Conservation (phyloP, 2,888 invertebrate genomes). For the Ptilodon capucinus region DNA sequence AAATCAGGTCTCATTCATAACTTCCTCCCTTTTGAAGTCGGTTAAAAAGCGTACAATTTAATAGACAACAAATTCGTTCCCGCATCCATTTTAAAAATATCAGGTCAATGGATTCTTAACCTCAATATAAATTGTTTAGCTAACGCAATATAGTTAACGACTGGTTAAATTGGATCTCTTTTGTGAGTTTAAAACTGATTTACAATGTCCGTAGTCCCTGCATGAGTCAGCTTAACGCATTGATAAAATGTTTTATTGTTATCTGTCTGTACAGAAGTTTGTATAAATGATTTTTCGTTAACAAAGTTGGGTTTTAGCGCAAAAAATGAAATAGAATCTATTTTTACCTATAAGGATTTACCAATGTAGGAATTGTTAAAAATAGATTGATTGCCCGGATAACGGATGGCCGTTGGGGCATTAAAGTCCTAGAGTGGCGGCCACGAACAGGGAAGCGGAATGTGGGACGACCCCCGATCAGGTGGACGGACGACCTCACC, state of each 20-base stretch:
- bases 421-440: too few relatives aligned
- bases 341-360: too few relatives aligned
- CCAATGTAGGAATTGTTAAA: too few relatives aligned
- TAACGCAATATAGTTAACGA: constrained; percentile 47
- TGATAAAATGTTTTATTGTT: constrained; percentile 5
- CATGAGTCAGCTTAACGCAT: constrained; percentile 35
- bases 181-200: constrained; percentile 39
- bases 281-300: neutral
- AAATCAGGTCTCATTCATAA: too few relatives aligned
- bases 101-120: constrained; percentile 65
- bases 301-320: too few relatives aligned
- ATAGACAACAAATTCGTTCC: constrained; percentile 25
- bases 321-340: too few relatives aligned
- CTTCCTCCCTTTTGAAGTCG: too few relatives aligned
- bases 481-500: too few relatives aligned
- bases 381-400: too few relatives aligned
- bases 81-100: constrained; percentile 45
- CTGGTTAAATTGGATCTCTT: constrained; percentile 62
- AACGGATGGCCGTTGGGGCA: too few relatives aligned
- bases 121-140: constrained; percentile 48
- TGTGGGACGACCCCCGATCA: too few relatives aligned
- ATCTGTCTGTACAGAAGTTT: neutral
- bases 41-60: neutral
- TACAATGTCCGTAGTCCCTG: constrained; percentile 26
- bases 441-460: too few relatives aligned